phyloP scores from a whole-genome alignment of 1,140 invertebrate genomes.

The Scylla paramamosain region DNA sequence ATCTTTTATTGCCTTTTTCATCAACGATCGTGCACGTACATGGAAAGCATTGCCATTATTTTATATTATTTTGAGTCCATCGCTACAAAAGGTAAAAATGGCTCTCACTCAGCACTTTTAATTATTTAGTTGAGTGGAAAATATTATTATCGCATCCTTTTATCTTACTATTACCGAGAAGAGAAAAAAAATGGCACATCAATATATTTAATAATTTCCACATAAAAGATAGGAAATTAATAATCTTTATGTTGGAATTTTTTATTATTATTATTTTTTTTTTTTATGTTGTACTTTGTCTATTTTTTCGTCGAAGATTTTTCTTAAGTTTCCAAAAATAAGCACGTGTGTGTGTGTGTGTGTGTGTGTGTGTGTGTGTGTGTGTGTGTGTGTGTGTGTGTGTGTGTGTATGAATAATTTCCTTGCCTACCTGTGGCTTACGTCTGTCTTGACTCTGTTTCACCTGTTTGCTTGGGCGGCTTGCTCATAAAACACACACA shows the following conservation, averaged over 20 bases:
- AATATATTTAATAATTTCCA: not conserved
- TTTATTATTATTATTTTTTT: not conserved
- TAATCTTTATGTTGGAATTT: not conserved
- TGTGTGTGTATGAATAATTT: too few relatives aligned
- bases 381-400: slow-evolving; percentile 18
- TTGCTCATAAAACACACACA: not conserved
- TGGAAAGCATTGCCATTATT: not conserved
- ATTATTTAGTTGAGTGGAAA: not conserved
- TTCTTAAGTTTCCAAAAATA: not conserved
- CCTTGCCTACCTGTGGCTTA: not conserved
- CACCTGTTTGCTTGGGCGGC: too few relatives aligned
- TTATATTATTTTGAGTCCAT: not conserved
- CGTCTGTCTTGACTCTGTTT: not conserved
- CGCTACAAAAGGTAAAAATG: not conserved
- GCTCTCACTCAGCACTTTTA: not conserved
- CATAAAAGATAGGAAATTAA: not conserved
- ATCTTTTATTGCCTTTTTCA: not conserved
- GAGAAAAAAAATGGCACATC: not conserved
- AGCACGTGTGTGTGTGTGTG: not conserved
- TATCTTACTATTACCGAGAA: not conserved
- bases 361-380: slow-evolving; percentile 20
- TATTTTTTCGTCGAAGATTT: not conserved
- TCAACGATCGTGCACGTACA: not conserved
- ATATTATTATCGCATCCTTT: not conserved
- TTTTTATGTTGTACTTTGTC: not conserved